These are phyloP conservation scores for Misgurnus anguillicaudatus DNA, from an alignment of 2,113 vertebrate species.

Conservation along the genomic window DNA sequence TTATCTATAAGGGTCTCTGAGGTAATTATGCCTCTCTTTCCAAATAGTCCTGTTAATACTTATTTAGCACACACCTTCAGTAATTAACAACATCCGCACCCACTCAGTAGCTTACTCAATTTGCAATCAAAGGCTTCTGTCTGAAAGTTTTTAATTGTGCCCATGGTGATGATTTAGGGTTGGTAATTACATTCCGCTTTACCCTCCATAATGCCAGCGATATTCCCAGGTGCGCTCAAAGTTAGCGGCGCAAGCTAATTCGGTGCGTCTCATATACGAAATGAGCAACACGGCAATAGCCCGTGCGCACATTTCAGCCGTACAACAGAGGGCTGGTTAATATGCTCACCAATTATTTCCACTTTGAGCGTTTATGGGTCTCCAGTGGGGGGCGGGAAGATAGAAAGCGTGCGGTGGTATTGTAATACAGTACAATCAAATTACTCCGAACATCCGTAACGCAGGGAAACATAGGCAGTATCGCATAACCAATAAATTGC, in stretches of 20 bases:
- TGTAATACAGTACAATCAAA: constrained; percentile 46
- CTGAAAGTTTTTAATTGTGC: constrained; percentile 98
- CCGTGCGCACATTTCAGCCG: constrained; percentile 84
- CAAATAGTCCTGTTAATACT: constrained; percentile 79
- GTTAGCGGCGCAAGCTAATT: constrained; percentile 96
- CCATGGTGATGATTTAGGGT: constrained; percentile 95
- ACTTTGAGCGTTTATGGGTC: constrained; percentile 88
- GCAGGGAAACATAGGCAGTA: neutral
- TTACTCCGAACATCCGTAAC: constrained; percentile 43
- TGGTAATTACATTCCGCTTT: constrained; percentile 96
- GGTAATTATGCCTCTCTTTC: constrained; percentile 68
- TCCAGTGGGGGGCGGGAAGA: constrained; percentile 61
- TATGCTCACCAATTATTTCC: constrained; percentile 89
- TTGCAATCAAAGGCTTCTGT: constrained; percentile 92
- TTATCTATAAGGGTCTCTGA: constrained; percentile 63
- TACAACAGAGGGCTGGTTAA: constrained; percentile 93
- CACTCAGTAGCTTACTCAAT: constrained; percentile 90
- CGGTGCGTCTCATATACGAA: constrained; percentile 84
- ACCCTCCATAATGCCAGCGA: constrained; percentile 84
- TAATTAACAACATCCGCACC: constrained; percentile 92
- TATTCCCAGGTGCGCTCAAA: constrained; percentile 93
- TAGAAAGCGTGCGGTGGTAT: constrained; percentile 43
- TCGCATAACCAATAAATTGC: constrained; percentile 37
- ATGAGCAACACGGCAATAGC: constrained; percentile 84
- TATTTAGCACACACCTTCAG: constrained; percentile 75